Evolutionary conservation across 1,140 invertebrate species (phyloP).

Genomic region (Sitobion miscanthi): DNA sequence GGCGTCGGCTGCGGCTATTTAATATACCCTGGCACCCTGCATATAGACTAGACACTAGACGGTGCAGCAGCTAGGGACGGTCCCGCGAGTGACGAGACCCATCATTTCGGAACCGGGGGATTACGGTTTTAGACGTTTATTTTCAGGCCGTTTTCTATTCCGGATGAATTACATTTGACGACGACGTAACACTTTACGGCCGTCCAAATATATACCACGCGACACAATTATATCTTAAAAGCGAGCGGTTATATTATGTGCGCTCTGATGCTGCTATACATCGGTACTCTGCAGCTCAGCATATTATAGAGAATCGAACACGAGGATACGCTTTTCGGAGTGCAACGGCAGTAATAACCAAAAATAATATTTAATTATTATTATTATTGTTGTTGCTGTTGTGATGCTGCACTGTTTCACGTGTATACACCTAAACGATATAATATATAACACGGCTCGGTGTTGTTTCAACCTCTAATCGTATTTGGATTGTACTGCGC

Average conservation of each 20-base stretch:
- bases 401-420: neutral
- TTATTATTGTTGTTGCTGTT: too few relatives aligned
- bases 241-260: neutral
- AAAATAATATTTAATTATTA: neutral
- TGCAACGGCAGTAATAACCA: too few relatives aligned
- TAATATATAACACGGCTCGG: neutral
- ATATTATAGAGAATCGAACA: neutral
- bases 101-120: neutral
- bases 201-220: constrained; percentile 18
- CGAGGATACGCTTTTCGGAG: too few relatives aligned
- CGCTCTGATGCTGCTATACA: neutral
- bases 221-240: neutral
- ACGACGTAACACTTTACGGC: neutral
- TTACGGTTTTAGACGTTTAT: constrained; percentile 34
- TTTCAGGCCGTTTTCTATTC: constrained; percentile 19
- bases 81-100: neutral
- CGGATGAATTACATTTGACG: constrained; percentile 9
- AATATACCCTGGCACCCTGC: neutral
- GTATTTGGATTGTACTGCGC: neutral
- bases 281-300: neutral
- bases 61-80: neutral
- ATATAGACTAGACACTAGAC: neutral
- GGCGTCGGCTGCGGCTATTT: neutral
- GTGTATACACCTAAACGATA: too few relatives aligned
- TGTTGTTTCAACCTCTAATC: constrained; percentile 4